phyloP scores from a whole-genome alignment of 1,140 invertebrate genomes.

The Euglossa dilemma region DNA sequence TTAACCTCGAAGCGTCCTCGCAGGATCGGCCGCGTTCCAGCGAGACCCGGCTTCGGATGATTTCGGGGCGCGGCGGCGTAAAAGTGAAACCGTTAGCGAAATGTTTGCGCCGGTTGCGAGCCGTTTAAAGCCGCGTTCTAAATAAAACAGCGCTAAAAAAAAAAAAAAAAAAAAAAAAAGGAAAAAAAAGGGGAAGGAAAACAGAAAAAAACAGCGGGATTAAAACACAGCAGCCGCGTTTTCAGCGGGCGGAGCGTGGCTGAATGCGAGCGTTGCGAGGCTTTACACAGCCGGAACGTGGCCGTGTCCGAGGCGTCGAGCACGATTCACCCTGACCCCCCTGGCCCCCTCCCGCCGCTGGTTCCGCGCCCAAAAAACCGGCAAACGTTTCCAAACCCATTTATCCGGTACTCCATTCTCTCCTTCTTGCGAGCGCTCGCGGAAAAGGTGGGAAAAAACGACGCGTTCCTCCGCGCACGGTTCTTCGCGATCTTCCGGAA shows the following conservation, averaged over 20 bases:
- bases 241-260: neutral
- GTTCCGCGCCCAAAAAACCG: neutral
- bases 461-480: too few relatives aligned
- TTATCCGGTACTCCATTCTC: slow-evolving; percentile 5
- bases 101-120: slow-evolving; percentile 43
- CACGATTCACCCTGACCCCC: slow-evolving; percentile 32
- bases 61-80: slow-evolving; percentile 26
- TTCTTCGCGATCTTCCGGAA: slow-evolving; percentile 20
- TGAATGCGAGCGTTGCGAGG: slow-evolving; percentile 28
- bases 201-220: slow-evolving; percentile 15
- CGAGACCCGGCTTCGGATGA: neutral
- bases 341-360: too few relatives aligned
- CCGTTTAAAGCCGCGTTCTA: slow-evolving; percentile 51
- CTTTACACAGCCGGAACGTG: slow-evolving; percentile 34
- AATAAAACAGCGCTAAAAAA: slow-evolving; percentile 44
- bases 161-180: neutral
- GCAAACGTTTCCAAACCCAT: slow-evolving; percentile 49
- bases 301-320: slow-evolving; percentile 50
- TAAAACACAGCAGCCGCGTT: slow-evolving; percentile 46
- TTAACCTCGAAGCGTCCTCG: neutral
- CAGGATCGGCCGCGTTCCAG: slow-evolving; percentile 8
- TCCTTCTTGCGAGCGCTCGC: neutral
- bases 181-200: too few relatives aligned
- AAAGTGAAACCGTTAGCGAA: slow-evolving; percentile 46
- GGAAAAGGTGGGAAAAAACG: neutral